phyloP scores from a whole-genome alignment of 2,797 vertebrate species.

The Scarus forsteni region DNA sequence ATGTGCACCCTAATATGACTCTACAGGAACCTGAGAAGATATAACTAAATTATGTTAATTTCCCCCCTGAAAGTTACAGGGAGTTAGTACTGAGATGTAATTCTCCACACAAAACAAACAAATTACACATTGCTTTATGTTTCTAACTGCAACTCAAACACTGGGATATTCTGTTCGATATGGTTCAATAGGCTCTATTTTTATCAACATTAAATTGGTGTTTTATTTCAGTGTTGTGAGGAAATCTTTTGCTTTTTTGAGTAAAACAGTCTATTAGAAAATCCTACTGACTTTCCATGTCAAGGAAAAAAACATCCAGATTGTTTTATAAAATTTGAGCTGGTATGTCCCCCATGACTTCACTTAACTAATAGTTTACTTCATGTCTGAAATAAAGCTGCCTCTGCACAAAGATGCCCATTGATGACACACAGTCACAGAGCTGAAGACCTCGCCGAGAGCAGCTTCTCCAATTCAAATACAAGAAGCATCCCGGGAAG shows the following conservation, averaged over 20 bases:
- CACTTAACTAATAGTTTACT: conserved; percentile 81
- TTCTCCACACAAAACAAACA: no score
- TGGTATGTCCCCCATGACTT: conserved; percentile 80
- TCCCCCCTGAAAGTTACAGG: background rate
- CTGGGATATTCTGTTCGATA: background rate
- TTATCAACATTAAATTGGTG: background rate
- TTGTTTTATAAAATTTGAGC: conserved; percentile 60
- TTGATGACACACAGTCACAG: conserved; percentile 58
- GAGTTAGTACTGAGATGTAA: no score
- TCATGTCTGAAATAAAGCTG: conserved; percentile 79
- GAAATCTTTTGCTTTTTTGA: background rate
- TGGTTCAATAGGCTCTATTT: background rate
- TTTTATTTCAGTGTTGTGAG: background rate
- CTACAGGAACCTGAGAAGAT: background rate
- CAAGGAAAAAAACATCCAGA: conserved; percentile 22
- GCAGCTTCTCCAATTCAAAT: conserved; percentile 55
- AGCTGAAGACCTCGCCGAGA: conserved; percentile 38
- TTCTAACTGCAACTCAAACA: background rate
- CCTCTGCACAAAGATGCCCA: conserved; percentile 67
- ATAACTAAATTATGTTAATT: conserved; percentile 1
- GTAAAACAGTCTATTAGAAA: background rate
- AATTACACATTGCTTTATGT: background rate
- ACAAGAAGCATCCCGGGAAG: conserved; percentile 27
- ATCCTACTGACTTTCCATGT: background rate
- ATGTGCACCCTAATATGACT: background rate